These are phyloP conservation scores for Netelia fuscicornis DNA, from an alignment of 2,888 invertebrate genomes.

Conservation along the genomic window DNA sequence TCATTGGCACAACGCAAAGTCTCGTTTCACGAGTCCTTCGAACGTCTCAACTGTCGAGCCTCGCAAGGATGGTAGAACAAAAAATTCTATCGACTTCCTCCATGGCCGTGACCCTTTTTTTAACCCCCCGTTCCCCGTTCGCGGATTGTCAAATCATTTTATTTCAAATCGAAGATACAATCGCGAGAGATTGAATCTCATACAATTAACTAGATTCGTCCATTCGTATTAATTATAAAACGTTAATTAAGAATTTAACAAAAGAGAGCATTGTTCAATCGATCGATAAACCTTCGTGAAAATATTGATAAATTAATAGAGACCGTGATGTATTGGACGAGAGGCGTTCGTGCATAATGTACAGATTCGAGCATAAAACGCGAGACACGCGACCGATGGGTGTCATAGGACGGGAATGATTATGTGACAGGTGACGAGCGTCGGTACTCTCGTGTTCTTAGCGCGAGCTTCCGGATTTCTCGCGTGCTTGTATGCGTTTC, in stretches of 20 bases:
- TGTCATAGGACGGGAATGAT: slow-evolving; percentile 61
- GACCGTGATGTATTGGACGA: not conserved
- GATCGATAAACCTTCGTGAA: too few species aligned
- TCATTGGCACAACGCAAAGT: slow-evolving; percentile 24
- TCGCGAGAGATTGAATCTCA: too few species aligned
- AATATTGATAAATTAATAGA: too few species aligned
- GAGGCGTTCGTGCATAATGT: not conserved
- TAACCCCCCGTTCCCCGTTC: not conserved
- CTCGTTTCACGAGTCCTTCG: slow-evolving; percentile 33
- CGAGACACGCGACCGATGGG: slow-evolving; percentile 12
- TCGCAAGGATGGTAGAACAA: not conserved
- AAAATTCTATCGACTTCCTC: slow-evolving; percentile 20
- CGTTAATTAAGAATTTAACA: too few species aligned
- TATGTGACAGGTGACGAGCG: slow-evolving; percentile 73
- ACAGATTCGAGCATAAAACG: not conserved
- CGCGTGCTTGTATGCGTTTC: slow-evolving; percentile 8
- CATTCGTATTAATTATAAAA: too few species aligned
- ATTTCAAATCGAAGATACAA: too few species aligned
- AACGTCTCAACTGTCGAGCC: slow-evolving; percentile 22
- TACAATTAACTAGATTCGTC: too few species aligned
- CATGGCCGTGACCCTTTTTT: not conserved
- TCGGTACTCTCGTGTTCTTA: slow-evolving; percentile 68
- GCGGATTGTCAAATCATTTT: too few species aligned
- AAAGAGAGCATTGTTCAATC: too few species aligned
- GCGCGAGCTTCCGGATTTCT: slow-evolving; percentile 53